Base-by-base conservation (phyloP, 1,140 invertebrate species). In the Pogonomyrmex californicus region DNA sequence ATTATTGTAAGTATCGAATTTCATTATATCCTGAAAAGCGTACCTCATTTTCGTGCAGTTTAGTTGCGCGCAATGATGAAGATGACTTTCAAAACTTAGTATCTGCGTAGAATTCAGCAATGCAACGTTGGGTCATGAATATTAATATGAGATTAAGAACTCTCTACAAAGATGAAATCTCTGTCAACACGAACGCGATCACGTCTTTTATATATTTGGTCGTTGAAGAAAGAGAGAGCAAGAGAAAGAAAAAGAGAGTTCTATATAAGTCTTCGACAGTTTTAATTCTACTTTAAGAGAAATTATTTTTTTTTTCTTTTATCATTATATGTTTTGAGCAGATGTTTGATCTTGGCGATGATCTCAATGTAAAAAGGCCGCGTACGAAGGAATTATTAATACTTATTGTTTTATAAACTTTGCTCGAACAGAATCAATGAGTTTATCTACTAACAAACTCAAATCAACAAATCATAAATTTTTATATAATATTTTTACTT, bases 161-260 rank as follows among this genome's bases (percentile, higher is more conserved):
- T 81, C 41, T 36, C 65, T 89, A 79, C 51, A 65, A 77, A 87
- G 78, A 88, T 17, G 85, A 86, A 86, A 51, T 65, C 86, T 51
- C 68, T 70, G 62, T 49, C 70, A 77, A 68, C 49, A 66, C 41
- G 76, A 41, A 49, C 41, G 62, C 60, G 60, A 71, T 82, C 76
- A 60, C 60, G 38, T 56, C 78, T 90, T 23, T 23, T 87, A 90
- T 63, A 87, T 90, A 90, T 33, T 90, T 90, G 88, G 88, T 90
- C 88, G 85, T 63, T 41, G n/a, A 41, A 62, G 44, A 73, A 66
- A 73, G 65, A 65, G 5, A 78, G 17, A 63, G 41, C 62, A 14
- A 17, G 38, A 68, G 41, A 47, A 4, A 68, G 41, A 75, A 17
- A 76, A 23, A 58, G 51, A 89, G 54, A 66, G 62, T 41, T 58